Evolutionary conservation across 2,797 vertebrate genomes (phyloP).

Genomic region (Sebastes goodei): DNA sequence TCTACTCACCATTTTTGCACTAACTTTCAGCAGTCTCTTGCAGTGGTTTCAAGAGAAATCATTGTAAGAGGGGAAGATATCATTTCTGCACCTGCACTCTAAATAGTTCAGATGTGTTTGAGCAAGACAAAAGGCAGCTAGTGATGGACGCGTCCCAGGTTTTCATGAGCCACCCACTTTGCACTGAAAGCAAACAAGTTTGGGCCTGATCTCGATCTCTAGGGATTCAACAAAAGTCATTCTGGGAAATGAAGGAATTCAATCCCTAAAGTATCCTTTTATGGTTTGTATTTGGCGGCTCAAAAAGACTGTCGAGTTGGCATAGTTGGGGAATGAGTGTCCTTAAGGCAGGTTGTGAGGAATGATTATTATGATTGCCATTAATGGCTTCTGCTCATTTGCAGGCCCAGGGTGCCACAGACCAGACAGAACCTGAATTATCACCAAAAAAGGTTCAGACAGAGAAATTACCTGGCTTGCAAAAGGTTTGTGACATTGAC

Average conservation of each 20-base stretch:
- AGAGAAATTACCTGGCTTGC: constrained; percentile 45
- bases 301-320: neutral
- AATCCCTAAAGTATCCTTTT: neutral
- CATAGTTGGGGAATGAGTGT: neutral
- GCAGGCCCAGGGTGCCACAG: constrained; percentile 37
- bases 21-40: neutral
- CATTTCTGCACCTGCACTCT: neutral
- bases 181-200: constrained; percentile 10
- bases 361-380: neutral
- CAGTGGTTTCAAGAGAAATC: neutral
- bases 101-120: neutral
- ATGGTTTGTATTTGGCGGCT: neutral
- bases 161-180: neutral
- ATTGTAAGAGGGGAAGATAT: neutral
- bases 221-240: neutral
- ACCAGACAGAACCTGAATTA: constrained; percentile 56
- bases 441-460: constrained; percentile 44
- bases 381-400: constrained; percentile 11
- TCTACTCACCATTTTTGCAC: neutral
- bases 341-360: neutral
- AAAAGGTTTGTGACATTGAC: constrained; percentile 64
- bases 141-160: neutral
- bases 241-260: neutral
- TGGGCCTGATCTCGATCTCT: constrained; percentile 1
- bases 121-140: neutral